Conservation (phyloP, 2,113 vertebrate genomes). For the Brienomyrus brachyistius region DNA sequence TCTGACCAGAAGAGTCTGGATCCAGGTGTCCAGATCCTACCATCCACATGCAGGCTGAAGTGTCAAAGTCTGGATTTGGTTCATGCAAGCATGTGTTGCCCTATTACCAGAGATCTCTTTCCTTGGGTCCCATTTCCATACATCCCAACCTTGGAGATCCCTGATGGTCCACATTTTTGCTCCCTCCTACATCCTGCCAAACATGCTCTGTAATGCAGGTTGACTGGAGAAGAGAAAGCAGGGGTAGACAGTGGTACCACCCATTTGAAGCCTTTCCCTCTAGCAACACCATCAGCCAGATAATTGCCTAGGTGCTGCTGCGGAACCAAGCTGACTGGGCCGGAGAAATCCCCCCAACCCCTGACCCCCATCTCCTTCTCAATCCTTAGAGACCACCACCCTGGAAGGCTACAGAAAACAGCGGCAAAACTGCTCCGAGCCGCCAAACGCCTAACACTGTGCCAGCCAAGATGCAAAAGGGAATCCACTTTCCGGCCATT, state of each 20-base stretch:
- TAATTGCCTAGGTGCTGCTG: not conserved
- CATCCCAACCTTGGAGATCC: not conserved
- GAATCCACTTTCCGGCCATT: not conserved
- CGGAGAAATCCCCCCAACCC: not conserved
- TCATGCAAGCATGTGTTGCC: not conserved
- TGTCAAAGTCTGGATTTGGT: not conserved
- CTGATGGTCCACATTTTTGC: not conserved
- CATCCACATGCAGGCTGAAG: not conserved
- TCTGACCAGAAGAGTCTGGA: not conserved
- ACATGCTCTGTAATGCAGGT: not conserved
- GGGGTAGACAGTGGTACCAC: not conserved
- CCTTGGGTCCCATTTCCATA: not conserved
- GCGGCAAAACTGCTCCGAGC: not conserved
- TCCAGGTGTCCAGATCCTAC: not conserved
- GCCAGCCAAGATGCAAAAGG: not conserved
- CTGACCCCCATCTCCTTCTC: not conserved
- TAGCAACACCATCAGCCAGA: not conserved
- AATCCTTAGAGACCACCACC: not conserved
- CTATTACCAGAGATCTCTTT: not conserved
- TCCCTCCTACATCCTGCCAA: not conserved
- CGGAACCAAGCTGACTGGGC: not conserved
- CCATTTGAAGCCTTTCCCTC: not conserved
- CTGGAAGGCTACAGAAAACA: not conserved
- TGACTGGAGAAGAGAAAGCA: not conserved
- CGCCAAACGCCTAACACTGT: not conserved